phyloP scores from a whole-genome alignment of 2,113 vertebrate genomes.

The Callipepla californica region DNA sequence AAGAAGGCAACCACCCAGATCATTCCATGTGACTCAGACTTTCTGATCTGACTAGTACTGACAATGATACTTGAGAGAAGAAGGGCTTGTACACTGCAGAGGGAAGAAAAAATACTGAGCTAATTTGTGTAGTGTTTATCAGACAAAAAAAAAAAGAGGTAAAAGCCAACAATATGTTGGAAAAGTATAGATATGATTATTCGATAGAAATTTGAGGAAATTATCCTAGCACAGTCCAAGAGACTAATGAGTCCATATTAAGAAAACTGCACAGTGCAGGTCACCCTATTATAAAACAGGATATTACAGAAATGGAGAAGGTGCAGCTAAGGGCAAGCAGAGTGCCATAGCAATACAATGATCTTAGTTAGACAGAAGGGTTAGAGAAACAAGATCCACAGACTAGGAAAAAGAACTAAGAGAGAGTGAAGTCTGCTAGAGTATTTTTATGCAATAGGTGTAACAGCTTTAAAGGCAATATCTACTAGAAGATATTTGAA shows the following conservation, averaged over 20 bases:
- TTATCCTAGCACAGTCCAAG: constrained; percentile 38
- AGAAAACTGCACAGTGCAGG: constrained; percentile 23
- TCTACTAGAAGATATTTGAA: constrained; percentile 16
- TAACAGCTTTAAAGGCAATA: constrained; percentile 39
- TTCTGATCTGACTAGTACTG: neutral
- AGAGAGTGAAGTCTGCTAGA: neutral
- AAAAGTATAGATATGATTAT: constrained; percentile 56
- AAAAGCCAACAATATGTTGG: constrained; percentile 49
- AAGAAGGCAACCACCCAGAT: neutral
- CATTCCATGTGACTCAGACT: neutral
- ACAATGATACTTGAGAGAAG: constrained; percentile 3
- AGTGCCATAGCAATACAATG: constrained; percentile 32
- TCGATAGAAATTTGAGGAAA: constrained; percentile 71
- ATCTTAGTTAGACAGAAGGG: constrained; percentile 35
- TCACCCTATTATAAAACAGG: constrained; percentile 65
- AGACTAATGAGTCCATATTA: constrained; percentile 63
- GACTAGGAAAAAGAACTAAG: constrained; percentile 29
- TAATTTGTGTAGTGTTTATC: constrained; percentile 56
- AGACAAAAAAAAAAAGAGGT: constrained; percentile 15
- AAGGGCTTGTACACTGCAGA: neutral
- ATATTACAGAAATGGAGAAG: constrained; percentile 66
- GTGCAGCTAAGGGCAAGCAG: constrained; percentile 46
- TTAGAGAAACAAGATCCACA: constrained; percentile 48
- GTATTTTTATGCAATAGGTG: neutral
- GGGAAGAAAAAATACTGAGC: neutral